phyloP scores from a whole-genome alignment of 2,113 vertebrate species.

The Corythaixoides concolor region DNA sequence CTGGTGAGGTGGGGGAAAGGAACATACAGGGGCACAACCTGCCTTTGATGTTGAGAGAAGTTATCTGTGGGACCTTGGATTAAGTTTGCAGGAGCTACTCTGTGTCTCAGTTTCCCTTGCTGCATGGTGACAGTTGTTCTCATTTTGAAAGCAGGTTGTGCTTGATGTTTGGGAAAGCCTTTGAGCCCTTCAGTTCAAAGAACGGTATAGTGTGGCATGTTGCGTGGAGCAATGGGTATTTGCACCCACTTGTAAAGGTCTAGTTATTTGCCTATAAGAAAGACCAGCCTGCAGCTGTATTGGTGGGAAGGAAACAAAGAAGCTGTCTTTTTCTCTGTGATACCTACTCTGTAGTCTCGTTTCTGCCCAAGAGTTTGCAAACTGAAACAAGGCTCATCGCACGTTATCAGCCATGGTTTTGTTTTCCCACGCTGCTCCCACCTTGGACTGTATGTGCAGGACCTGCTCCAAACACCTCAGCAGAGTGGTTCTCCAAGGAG shows the following conservation, averaged over 20 bases:
- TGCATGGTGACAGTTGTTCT: background rate
- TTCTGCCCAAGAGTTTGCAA: background rate
- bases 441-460: rapidly evolving
- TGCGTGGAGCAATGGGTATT: background rate
- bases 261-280: background rate
- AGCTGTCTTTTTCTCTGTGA: background rate
- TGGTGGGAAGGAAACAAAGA: background rate
- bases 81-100: background rate
- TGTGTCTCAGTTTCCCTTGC: background rate
- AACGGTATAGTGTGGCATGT: background rate
- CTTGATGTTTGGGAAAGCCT: background rate
- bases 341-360: rapidly evolving
- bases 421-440: background rate
- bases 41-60: background rate
- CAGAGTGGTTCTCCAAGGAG: background rate
- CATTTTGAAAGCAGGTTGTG: background rate
- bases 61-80: background rate
- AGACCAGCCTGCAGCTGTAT: background rate
- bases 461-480: background rate
- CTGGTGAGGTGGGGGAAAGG: background rate
- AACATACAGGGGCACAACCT: background rate
- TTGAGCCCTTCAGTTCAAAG: background rate
- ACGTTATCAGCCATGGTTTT: background rate
- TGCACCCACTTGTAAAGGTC: background rate
- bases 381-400: background rate